Percentiles rank a stretch among this genome's conserved stretches.
These are phyloP conservation scores for Eretmochelys imbricata DNA, from an alignment of 2,113 vertebrate genomes.

Conservation along the genomic window DNA sequence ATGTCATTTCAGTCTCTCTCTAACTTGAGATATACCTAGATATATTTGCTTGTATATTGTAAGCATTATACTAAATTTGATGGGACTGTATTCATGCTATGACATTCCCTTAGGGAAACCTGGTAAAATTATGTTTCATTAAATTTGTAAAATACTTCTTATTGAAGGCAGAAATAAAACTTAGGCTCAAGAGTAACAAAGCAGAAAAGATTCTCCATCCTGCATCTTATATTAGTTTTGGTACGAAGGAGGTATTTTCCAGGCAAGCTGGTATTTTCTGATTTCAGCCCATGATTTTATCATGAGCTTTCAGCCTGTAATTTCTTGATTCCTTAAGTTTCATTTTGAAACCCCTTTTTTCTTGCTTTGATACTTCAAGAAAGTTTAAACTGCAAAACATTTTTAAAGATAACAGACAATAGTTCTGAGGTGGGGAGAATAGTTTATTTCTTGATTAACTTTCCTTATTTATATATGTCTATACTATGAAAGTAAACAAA, in stretches of 20 bases:
- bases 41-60: slow-evolving; percentile 56
- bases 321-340: background rate
- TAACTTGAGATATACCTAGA: slow-evolving; percentile 10
- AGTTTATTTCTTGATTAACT: background rate
- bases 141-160: slow-evolving; percentile 69
- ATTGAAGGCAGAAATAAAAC: slow-evolving; percentile 76
- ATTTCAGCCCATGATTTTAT: slow-evolving; percentile 40
- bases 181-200: slow-evolving; percentile 69
- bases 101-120: slow-evolving; percentile 63
- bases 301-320: background rate
- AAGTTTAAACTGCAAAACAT: background rate
- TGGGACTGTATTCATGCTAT: slow-evolving; percentile 43
- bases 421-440: background rate
- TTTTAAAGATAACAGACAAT: background rate
- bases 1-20: slow-evolving; percentile 32
- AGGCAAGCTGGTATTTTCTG: slow-evolving; percentile 30
- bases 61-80: slow-evolving; percentile 56
- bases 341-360: slow-evolving; percentile 14
- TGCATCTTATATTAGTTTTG: slow-evolving; percentile 58
- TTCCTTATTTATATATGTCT: slow-evolving; percentile 25
- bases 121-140: slow-evolving; percentile 74
- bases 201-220: slow-evolving; percentile 55
- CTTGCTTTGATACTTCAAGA: background rate
- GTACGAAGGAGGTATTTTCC: slow-evolving; percentile 57
- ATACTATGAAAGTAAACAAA: background rate